Percentiles rank a stretch among this genome's conserved stretches.
Evolutionary conservation across 1,140 invertebrate genomes (phyloP).

Genomic region (Papilio polytes): DNA sequence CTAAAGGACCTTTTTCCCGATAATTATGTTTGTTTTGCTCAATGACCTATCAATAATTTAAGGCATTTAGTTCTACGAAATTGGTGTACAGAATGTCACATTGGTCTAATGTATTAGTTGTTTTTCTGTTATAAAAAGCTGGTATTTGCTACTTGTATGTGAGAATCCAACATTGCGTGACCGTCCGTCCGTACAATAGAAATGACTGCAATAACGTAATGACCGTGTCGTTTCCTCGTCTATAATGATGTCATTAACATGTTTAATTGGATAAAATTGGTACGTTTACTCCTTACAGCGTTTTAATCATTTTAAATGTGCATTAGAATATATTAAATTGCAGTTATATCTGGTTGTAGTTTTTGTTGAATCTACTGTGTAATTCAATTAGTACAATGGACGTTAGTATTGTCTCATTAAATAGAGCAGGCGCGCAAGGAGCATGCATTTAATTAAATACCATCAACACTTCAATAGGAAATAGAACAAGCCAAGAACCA

Average conservation of each 20-base stretch:
- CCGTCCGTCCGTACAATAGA: constrained; percentile 39
- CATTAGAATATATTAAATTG: neutral
- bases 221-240: constrained; percentile 45
- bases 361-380: neutral
- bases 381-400: neutral
- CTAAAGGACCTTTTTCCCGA: neutral
- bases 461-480: constrained; percentile 19
- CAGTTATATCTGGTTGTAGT: neutral
- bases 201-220: constrained; percentile 46
- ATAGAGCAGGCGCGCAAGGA: constrained; percentile 12
- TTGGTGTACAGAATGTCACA: neutral
- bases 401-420: constrained; percentile 10
- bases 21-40: neutral
- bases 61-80: neutral
- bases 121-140: constrained; percentile 3
- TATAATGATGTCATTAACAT: constrained; percentile 51
- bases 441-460: constrained; percentile 24
- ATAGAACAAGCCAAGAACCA: constrained; percentile 1
- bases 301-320: neutral
- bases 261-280: constrained; percentile 8
- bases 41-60: neutral
- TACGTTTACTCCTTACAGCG: neutral
- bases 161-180: constrained; percentile 44
- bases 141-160: neutral
- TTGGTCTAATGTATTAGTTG: neutral